Evolutionary conservation across 2,797 vertebrate genomes (phyloP).

Genomic region (Melanitta fusca): DNA sequence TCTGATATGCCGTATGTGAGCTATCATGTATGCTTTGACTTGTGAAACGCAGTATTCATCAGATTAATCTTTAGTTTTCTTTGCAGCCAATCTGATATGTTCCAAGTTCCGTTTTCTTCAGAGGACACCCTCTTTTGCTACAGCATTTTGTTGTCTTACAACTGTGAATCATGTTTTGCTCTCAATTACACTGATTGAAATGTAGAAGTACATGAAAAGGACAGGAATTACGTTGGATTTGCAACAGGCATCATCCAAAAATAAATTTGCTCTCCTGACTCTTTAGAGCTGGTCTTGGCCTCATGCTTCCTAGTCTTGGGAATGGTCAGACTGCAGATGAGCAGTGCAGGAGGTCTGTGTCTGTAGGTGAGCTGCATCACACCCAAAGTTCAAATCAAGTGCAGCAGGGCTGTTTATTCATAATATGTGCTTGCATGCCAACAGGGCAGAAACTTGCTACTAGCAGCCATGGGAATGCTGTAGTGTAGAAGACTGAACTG

Average conservation of each 20-base stretch:
- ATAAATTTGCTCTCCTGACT: neutral
- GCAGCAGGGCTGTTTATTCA: neutral
- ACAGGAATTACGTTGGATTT: slow-evolving; percentile 17
- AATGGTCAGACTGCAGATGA: neutral
- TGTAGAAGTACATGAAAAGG: neutral
- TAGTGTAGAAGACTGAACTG: neutral
- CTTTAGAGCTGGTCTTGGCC: neutral
- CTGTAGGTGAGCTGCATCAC: neutral
- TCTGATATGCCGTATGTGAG: neutral
- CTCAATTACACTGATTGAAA: neutral
- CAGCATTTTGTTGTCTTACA: neutral
- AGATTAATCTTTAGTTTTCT: neutral
- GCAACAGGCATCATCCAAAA: neutral
- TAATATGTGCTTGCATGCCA: neutral
- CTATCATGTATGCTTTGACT: neutral
- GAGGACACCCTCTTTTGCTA: neutral
- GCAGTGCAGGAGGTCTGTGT: neutral
- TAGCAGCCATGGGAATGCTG: neutral
- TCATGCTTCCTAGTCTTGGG: neutral
- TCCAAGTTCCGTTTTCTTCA: neutral
- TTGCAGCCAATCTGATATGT: neutral
- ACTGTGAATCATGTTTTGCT: neutral
- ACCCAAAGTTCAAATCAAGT: neutral
- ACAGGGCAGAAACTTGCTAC: neutral
- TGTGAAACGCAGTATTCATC: neutral